A percentile compares a stretch with the other conserved stretches of the same genome.
phyloP scores from a whole-genome alignment of 2,888 invertebrate genomes.

The Chelonus formosanus region DNA sequence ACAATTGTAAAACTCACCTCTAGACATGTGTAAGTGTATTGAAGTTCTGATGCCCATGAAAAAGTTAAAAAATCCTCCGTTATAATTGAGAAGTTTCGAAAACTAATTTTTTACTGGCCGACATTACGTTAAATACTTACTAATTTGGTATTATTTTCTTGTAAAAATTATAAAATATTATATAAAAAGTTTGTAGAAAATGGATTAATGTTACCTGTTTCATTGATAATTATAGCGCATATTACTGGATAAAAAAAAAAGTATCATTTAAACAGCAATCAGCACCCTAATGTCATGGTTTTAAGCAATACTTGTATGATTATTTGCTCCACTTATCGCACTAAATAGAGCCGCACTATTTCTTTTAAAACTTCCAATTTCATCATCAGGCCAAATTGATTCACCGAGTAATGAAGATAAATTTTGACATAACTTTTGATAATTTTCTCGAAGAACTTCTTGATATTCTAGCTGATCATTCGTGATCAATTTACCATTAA shows the following conservation, averaged over 20 bases:
- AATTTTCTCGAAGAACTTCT: constrained; percentile 85
- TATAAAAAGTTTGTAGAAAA: constrained; percentile 24
- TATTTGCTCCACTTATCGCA: constrained; percentile 82
- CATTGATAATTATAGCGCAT: constrained; percentile 9
- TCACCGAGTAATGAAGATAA: constrained; percentile 80
- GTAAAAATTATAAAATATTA: constrained; percentile 18
- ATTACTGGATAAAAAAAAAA: constrained; percentile 19
- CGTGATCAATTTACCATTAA: constrained; percentile 88
- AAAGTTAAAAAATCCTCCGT: not conserved
- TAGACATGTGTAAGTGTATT: constrained; percentile 13
- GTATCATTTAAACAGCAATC: not conserved
- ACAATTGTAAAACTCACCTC: not conserved
- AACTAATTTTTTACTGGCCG: constrained; percentile 6
- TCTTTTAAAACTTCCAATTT: constrained; percentile 74
- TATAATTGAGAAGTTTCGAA: not conserved
- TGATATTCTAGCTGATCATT: constrained; percentile 94
- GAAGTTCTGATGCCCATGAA: constrained; percentile 15
- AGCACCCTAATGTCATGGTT: constrained; percentile 9
- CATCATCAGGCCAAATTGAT: constrained; percentile 72
- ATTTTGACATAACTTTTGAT: constrained; percentile 83
- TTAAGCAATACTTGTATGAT: constrained; percentile 84
- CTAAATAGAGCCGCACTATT: constrained; percentile 81
- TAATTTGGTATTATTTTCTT: constrained; percentile 10
- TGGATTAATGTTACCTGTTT: constrained; percentile 16
- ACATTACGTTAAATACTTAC: not conserved